A percentile compares a stretch with the other conserved stretches of the same genome.
These are phyloP conservation scores for Ptilodon capucinus DNA, from an alignment of 2,888 invertebrate genomes.

Conservation along the genomic window DNA sequence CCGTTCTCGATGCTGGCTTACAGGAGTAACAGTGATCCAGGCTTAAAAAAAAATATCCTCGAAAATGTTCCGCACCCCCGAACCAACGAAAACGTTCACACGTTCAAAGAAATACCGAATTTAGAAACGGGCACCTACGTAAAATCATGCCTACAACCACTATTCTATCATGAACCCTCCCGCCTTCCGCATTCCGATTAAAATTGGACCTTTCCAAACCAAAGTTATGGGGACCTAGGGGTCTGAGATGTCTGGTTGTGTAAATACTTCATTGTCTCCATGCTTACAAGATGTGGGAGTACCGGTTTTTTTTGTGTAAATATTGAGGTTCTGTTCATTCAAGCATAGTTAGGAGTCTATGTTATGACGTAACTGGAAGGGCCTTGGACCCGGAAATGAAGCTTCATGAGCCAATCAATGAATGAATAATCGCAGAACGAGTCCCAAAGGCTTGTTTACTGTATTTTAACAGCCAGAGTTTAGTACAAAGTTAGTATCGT, in stretches of 20 bases:
- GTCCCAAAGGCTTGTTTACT: no score
- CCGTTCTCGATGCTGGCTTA: no score
- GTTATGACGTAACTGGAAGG: background rate
- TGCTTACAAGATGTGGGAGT: constrained; percentile 62
- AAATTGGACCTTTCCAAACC: constrained; percentile 25
- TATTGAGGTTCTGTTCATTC: constrained; percentile 42
- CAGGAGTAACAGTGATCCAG: no score
- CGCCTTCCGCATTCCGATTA: constrained; percentile 31
- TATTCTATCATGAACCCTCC: constrained; percentile 27
- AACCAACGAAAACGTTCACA: constrained; percentile 50
- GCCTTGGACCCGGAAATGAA: background rate
- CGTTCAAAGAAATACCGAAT: constrained; percentile 49
- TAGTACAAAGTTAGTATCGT: no score
- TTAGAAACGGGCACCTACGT: constrained; percentile 57
- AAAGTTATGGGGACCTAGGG: constrained; percentile 31
- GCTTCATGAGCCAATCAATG: background rate
- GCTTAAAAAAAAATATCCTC: no score
- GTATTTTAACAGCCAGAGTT: no score
- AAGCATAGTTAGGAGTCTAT: constrained; percentile 29
- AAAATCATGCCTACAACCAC: constrained; percentile 35
- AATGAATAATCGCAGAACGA: no score
- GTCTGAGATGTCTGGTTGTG: constrained; percentile 47
- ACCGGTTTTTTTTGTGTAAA: constrained; percentile 58
- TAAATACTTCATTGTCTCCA: constrained; percentile 61
- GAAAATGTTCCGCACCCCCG: constrained; percentile 13